A percentile compares a stretch with the other conserved stretches of the same genome.
Conservation (phyloP, 2,797 vertebrate species). For the Rhynchotus rufescens region DNA sequence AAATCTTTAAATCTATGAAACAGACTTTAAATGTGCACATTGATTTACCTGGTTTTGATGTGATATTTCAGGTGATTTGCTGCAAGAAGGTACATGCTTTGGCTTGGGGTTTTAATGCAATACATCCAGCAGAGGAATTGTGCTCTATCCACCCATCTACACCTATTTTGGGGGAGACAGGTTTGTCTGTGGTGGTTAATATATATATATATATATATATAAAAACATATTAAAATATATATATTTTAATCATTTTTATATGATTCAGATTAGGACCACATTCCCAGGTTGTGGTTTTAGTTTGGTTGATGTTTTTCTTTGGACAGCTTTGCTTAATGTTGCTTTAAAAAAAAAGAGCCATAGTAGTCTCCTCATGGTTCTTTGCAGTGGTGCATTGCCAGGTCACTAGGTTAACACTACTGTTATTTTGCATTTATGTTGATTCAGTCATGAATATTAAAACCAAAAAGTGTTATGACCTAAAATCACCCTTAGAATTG, state of each 20-base stretch:
- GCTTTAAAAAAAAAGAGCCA: constrained; percentile 10
- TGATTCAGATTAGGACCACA: neutral
- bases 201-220: no score
- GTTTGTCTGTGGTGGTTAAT: neutral
- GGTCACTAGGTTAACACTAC: neutral
- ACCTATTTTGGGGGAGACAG: neutral
- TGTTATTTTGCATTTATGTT: neutral
- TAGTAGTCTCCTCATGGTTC: neutral
- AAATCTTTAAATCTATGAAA: neutral
- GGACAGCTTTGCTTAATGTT: neutral
- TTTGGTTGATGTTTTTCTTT: neutral
- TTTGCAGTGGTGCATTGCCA: neutral
- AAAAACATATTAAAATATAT: no score
- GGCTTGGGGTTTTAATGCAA: neutral
- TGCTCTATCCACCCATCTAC: no score
- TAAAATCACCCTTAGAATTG: neutral
- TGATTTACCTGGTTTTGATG: neutral
- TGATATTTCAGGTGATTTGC: neutral
- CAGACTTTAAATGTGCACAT: neutral
- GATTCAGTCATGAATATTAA: constrained; percentile 50
- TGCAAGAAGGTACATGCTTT: neutral
- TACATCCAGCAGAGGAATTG: neutral
- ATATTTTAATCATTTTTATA: neutral
- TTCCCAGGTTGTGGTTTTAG: neutral
- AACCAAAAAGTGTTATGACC: neutral